Percentiles rank a stretch among this genome's conserved stretches.
Conservation (phyloP, 2,888 invertebrate genomes). For the Epiblema foenella region DNA sequence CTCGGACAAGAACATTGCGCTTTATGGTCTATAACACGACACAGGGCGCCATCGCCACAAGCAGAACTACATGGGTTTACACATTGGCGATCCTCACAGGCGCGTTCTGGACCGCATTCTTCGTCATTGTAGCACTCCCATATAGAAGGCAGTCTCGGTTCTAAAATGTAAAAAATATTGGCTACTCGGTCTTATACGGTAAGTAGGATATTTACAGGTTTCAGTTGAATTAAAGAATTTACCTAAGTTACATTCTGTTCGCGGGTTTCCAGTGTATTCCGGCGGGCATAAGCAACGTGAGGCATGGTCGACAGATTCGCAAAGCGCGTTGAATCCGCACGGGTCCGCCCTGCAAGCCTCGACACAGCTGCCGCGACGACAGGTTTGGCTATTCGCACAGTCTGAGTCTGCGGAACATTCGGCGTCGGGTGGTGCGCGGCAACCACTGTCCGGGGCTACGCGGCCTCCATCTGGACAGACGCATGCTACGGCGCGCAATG, state of each 20-base stretch:
- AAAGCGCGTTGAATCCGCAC: constrained; percentile 94
- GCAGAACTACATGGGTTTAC: constrained; percentile 91
- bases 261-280: constrained; percentile 91
- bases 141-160: constrained; percentile 70
- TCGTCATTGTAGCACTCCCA: constrained; percentile 91
- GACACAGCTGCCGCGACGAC: constrained; percentile 90
- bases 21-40: constrained; percentile 90
- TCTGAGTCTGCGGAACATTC: constrained; percentile 90
- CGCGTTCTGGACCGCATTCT: constrained; percentile 90
- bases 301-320: constrained; percentile 90
- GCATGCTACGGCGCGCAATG: constrained; percentile 93
- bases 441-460: constrained; percentile 89
- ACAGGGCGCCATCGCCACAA: constrained; percentile 92
- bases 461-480: constrained; percentile 93
- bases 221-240: constrained; percentile 49
- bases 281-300: constrained; percentile 91
- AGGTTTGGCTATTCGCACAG: constrained; percentile 90
- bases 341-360: constrained; percentile 91
- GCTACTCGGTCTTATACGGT: neutral
- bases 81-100: constrained; percentile 91
- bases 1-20: constrained; percentile 92
- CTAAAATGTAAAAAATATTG: constrained; percentile 55
- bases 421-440: constrained; percentile 85
- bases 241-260: constrained; percentile 89
- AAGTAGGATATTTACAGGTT: neutral